phyloP scores from a whole-genome alignment of 2,113 vertebrate species.

The Eulemur macaco region DNA sequence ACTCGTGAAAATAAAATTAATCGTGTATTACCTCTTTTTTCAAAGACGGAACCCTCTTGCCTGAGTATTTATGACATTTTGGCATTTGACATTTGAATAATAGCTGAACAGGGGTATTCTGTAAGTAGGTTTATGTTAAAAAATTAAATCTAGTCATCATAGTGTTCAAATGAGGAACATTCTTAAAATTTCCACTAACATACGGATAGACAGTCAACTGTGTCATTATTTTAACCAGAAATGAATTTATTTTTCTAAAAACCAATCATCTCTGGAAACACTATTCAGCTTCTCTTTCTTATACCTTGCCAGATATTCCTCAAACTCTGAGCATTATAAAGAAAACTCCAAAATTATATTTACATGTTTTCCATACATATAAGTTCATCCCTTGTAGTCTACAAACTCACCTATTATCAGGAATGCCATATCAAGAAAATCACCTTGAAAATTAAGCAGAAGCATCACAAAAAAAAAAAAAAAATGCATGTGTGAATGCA shows the following conservation, averaged over 20 bases:
- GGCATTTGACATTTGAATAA: background rate
- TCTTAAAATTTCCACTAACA: background rate
- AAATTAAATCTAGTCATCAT: background rate
- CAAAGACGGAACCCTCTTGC: background rate
- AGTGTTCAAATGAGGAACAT: background rate
- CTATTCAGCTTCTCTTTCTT: background rate
- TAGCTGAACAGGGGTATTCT: background rate
- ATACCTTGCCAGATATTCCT: background rate
- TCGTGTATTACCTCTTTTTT: background rate
- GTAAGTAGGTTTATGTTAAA: background rate
- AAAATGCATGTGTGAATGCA: background rate
- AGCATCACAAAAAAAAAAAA: background rate
- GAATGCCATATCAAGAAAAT: background rate
- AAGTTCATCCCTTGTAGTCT: background rate
- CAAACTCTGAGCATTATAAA: background rate
- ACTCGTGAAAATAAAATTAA: background rate
- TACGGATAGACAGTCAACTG: background rate
- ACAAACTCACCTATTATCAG: background rate
- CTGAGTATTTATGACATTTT: background rate
- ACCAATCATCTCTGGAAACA: background rate
- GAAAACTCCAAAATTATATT: background rate
- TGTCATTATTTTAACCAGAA: background rate
- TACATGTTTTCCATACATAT: background rate
- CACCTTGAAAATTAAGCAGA: conserved; percentile 24
- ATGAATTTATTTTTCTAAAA: conserved; percentile 34